phyloP scores from a whole-genome alignment of 92 coral and sea anemone species.

The Epizoanthus illoricatus region DNA sequence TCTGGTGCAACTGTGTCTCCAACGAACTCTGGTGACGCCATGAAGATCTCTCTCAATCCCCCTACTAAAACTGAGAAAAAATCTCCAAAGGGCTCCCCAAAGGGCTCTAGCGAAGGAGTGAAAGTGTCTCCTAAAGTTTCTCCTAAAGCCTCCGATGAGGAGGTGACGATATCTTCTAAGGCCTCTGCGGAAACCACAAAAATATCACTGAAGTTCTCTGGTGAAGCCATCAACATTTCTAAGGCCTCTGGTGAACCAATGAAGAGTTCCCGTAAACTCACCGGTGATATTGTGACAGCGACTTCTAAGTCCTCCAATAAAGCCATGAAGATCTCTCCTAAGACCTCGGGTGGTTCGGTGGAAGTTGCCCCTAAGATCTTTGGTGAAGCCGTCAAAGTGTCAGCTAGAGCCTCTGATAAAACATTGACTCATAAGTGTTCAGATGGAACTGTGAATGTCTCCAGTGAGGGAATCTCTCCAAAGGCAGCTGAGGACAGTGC shows the following conservation, averaged over 20 bases:
- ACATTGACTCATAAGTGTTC: not conserved
- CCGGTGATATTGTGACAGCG: not conserved
- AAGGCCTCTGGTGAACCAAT: slow-evolving; percentile 20
- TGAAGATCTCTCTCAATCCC: slow-evolving; percentile 29
- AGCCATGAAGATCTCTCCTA: slow-evolving; percentile 11
- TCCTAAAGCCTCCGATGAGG: slow-evolving; percentile 24
- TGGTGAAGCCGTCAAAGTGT: slow-evolving; percentile 24
- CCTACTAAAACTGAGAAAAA: slow-evolving; percentile 18
- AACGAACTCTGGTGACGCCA: slow-evolving; percentile 29
- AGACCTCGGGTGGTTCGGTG: not conserved
- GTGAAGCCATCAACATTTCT: not conserved
- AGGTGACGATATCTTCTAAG: slow-evolving; percentile 9
- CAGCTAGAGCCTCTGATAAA: slow-evolving; percentile 7
- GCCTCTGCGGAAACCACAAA: slow-evolving; percentile 20
- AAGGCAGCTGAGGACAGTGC: slow-evolving; percentile 20
- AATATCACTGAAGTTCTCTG: slow-evolving; percentile 11
- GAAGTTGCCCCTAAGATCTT: slow-evolving; percentile 32
- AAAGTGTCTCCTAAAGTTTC: slow-evolving; percentile 27
- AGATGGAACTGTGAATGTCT: not conserved
- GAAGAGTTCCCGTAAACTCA: slow-evolving; percentile 22
- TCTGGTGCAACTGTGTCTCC: slow-evolving; percentile 23
- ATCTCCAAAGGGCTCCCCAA: slow-evolving; percentile 32
- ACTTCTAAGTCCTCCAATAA: slow-evolving; percentile 25
- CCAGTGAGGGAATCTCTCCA: not conserved
- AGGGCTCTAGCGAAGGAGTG: not conserved